phyloP scores from a whole-genome alignment of 2,113 vertebrate genomes.

The Gnathonemus echidnorhynchus region DNA sequence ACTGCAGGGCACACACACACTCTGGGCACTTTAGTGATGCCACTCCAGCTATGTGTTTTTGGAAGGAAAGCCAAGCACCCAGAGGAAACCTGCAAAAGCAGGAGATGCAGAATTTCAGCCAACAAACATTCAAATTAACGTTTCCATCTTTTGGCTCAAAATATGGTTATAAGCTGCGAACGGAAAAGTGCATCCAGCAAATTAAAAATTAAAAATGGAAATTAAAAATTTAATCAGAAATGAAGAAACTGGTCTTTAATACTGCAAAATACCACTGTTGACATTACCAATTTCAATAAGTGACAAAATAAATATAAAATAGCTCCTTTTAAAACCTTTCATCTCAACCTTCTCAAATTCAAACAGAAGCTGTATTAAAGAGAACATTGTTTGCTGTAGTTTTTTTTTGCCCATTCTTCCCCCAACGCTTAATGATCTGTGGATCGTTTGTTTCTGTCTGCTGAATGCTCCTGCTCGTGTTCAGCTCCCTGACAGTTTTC shows the following conservation, averaged over 20 bases:
- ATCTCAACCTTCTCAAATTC: background rate
- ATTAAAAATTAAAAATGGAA: background rate
- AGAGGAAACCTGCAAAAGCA: background rate
- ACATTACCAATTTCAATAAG: background rate
- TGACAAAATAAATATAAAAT: background rate
- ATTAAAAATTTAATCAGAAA: background rate
- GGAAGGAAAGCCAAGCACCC: background rate
- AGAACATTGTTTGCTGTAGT: constrained; percentile 21
- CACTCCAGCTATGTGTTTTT: background rate
- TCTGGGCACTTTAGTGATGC: background rate
- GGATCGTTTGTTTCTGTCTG: constrained; percentile 14
- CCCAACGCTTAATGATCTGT: constrained; percentile 36
- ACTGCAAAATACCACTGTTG: background rate
- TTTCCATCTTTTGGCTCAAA: background rate
- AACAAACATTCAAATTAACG: background rate
- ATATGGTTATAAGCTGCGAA: background rate
- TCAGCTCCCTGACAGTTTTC: background rate
- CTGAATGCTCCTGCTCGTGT: background rate
- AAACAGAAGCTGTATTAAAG: background rate
- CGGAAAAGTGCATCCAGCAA: background rate
- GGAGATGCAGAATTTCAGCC: background rate
- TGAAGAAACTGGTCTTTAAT: background rate
- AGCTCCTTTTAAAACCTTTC: background rate
- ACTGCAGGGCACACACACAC: background rate
- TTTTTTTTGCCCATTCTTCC: constrained; percentile 14